Evolutionary conservation across 37 sponge, comb jelly and placozoan species (phyloP), one percentile per base, ranked within the genome.

Genomic region (Diacarnus erythraeanus): DNA sequence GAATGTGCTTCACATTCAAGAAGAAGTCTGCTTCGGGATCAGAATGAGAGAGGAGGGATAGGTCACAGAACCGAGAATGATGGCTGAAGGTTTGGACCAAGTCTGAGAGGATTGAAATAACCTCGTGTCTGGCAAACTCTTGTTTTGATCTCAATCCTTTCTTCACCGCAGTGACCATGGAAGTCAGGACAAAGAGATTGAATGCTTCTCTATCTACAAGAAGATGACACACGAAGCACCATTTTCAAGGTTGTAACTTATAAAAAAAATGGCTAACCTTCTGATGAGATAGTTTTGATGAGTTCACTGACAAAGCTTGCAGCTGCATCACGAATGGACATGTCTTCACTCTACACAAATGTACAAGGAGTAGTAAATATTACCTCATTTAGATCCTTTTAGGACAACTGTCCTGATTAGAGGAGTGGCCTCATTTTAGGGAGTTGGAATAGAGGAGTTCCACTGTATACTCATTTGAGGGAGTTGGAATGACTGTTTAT

Each of bases 11-110:
- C 18, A 97, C 36, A 71, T 97, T 97, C 64, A 91, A 81, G 76
- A 97, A 94, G 78, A 97, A 89, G 60, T 97, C 97, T 4, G 69
- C 90, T 38, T 97, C 97, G 0, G 90, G 80, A 42, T 97, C 88
- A 21, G 38, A 29, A 72, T 83, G 44, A 54, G 63, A 64, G 57
- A 94, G 87, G 12, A 40, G 6, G 26, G 59, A 30, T 73, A 96
- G 38, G 29, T 90, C 86, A 2, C 63, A n/a, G 72, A 94, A 94
- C 63, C 71, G 75, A 1, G 79, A 72, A 61, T 89, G 90, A n/a
- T 57, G 25, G 29, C 77, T 66, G 72, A 74, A 91, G 33, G 66
- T n/a, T 40, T 67, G 82, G 26, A 87, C 83, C 43, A 96, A 47
- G 5, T 59, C 61, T 31, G 91, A 86, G 39, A 96, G 77, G 33